A percentile compares a stretch with the other conserved stretches of the same genome.
These are phyloP conservation scores for Notolepis coatsorum DNA, from an alignment of 2,797 vertebrate genomes.

Conservation along the genomic window DNA sequence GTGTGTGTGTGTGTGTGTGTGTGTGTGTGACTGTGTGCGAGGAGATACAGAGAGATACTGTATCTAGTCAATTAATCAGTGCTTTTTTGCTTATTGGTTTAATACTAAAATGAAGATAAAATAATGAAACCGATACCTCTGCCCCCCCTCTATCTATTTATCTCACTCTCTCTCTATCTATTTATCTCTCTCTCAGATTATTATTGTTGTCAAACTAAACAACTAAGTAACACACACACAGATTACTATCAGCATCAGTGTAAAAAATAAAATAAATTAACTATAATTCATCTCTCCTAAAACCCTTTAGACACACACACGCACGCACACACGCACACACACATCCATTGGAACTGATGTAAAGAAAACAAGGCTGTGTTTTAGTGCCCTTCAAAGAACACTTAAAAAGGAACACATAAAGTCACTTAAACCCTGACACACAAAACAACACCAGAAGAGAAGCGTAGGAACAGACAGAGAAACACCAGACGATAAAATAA, in stretches of 20 bases:
- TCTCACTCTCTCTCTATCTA: too few relatives aligned
- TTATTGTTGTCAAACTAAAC: too few relatives aligned
- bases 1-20: not conserved
- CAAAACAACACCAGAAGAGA: too few relatives aligned
- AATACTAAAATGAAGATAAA: too few relatives aligned
- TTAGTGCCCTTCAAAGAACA: not conserved
- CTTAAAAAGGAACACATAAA: not conserved
- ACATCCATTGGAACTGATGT: not conserved
- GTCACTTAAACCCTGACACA: not conserved
- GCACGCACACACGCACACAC: not conserved
- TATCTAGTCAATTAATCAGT: slow-evolving; percentile 16
- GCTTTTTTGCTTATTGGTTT: too few relatives aligned
- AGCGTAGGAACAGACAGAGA: too few relatives aligned
- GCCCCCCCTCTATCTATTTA: too few relatives aligned
- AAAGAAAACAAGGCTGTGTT: not conserved
- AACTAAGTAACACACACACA: not conserved
- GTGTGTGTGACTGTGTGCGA: not conserved
- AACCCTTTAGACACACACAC: slow-evolving; percentile 7
- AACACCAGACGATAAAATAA: too few relatives aligned
- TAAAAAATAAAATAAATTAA: too few relatives aligned
- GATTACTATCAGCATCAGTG: slow-evolving; percentile 27
- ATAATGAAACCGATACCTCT: too few relatives aligned
- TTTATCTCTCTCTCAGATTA: too few relatives aligned
- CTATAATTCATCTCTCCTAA: slow-evolving; percentile 21
- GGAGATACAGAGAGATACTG: slow-evolving; percentile 5